Percentiles rank a stretch among this genome's conserved stretches.
Evolutionary conservation across 1,140 invertebrate genomes (phyloP).

Genomic region (Euura lappo): DNA sequence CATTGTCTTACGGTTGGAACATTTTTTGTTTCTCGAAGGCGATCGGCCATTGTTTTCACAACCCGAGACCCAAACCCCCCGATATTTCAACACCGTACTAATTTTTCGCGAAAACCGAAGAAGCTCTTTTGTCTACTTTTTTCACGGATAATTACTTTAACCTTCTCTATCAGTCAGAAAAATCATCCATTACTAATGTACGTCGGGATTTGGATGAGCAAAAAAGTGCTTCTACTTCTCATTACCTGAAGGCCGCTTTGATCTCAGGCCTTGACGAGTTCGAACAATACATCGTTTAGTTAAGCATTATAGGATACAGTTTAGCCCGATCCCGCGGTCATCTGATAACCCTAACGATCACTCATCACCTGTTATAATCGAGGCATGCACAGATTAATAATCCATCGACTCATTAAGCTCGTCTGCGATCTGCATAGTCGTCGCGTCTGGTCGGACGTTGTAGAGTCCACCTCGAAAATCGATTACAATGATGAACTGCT

Average conservation of each 20-base stretch:
- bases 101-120: constrained; percentile 14
- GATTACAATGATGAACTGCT: not conserved
- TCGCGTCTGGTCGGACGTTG: constrained; percentile 31
- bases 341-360: constrained; percentile 9
- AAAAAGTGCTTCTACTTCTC: too few species aligned
- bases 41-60: constrained; percentile 8
- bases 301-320: not conserved
- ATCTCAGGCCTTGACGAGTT: too few species aligned
- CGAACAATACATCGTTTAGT: constrained; percentile 5
- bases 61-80: constrained; percentile 23
- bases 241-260: too few species aligned
- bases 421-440: constrained; percentile 40
- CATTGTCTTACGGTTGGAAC: constrained; percentile 36
- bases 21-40: constrained; percentile 17
- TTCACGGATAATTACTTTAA: constrained; percentile 36
- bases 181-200: too few species aligned
- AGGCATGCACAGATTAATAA: constrained; percentile 39
- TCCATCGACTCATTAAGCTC: constrained; percentile 43
- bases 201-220: too few species aligned
- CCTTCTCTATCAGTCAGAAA: too few species aligned
- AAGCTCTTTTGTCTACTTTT: constrained; percentile 39
- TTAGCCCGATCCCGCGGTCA: constrained; percentile 1
- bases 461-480: not conserved
- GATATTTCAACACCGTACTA: constrained; percentile 26
- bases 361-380: constrained; percentile 48